phyloP scores from a whole-genome alignment of 2,888 invertebrate genomes.

The Epistrophella euchroma region DNA sequence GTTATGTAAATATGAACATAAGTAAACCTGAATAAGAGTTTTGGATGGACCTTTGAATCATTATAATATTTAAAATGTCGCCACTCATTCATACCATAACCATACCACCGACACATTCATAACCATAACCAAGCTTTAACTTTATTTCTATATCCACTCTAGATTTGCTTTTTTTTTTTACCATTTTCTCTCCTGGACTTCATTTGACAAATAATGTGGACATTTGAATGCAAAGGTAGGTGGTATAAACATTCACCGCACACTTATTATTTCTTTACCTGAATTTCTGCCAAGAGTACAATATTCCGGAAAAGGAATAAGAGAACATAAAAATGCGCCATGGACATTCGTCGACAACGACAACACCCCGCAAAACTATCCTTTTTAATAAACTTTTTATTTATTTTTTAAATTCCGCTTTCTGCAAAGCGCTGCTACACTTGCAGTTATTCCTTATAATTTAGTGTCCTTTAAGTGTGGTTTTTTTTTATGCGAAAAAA shows the following conservation, averaged over 20 bases:
- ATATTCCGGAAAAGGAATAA: neutral
- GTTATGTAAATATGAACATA: too few species aligned
- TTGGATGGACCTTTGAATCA: too few species aligned
- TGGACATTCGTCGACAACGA: neutral
- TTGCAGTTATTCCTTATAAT: conserved; percentile 46
- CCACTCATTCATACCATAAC: too few species aligned
- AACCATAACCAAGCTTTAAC: too few species aligned
- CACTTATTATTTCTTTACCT: neutral
- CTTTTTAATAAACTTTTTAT: neutral
- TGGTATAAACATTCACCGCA: neutral
- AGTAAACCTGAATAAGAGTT: too few species aligned
- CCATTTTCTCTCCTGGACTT: neutral
- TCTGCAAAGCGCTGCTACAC: neutral
- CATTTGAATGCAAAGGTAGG: neutral
- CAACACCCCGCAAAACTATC: conserved; percentile 4
- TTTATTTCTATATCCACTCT: too few species aligned
- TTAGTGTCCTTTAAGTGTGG: conserved; percentile 61
- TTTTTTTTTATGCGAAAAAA: conserved; percentile 43
- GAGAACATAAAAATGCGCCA: neutral
- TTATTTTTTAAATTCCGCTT: neutral
- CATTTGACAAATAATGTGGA: neutral
- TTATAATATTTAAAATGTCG: too few species aligned
- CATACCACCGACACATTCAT: too few species aligned
- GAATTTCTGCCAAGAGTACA: neutral
- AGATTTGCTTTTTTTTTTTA: too few species aligned